Conservation (phyloP, 2,888 invertebrate genomes). For the Acanthosoma haemorrhoidale region DNA sequence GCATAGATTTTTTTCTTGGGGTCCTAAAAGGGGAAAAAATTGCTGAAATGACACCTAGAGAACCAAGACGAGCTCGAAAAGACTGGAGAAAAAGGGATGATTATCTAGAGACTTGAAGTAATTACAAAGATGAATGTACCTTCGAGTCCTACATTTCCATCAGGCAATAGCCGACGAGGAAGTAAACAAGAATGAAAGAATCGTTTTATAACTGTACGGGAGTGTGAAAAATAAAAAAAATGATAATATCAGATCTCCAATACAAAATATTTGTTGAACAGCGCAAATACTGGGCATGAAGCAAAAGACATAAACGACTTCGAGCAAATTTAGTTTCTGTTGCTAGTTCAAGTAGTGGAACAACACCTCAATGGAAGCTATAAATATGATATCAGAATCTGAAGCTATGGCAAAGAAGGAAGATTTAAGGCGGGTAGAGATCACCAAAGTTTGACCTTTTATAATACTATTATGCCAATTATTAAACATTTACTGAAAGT, state of each 20-base stretch:
- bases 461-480: no score
- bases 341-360: background rate
- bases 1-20: no score
- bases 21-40: background rate
- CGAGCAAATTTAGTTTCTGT: no score
- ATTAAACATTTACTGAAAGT: no score
- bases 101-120: background rate
- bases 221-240: background rate
- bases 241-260: background rate
- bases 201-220: background rate
- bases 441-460: no score
- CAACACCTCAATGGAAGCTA: background rate
- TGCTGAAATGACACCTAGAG: background rate
- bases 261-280: background rate
- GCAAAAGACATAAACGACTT: background rate
- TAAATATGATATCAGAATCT: background rate
- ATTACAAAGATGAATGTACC: background rate
- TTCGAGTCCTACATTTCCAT: background rate
- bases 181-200: background rate
- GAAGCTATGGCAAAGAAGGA: no score
- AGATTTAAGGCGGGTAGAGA: no score
- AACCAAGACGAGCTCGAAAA: background rate
- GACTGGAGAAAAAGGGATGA: background rate
- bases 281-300: background rate
- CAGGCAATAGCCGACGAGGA: background rate